Conservation (phyloP, 2,797 vertebrate genomes). For the Furcifer pardalis region DNA sequence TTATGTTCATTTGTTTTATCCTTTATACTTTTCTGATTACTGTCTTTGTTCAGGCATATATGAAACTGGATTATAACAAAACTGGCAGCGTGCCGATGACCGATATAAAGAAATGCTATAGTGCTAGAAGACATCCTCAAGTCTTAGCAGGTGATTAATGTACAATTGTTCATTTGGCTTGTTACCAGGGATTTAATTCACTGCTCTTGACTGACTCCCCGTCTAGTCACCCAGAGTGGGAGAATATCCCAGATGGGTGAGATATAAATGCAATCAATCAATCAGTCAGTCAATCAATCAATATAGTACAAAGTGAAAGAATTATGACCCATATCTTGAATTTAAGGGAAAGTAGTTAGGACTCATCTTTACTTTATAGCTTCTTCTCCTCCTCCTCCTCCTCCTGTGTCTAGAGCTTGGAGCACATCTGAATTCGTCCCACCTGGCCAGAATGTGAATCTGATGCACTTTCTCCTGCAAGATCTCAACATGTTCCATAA, state of each 20-base stretch:
- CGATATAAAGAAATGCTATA: slow-evolving; percentile 80
- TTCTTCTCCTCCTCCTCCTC: too few species aligned
- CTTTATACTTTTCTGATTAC: slow-evolving; percentile 9
- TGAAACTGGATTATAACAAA: slow-evolving; percentile 82
- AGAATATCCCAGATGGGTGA: too few species aligned
- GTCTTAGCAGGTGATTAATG: slow-evolving; percentile 76
- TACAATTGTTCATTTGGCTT: slow-evolving; percentile 35
- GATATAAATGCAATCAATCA: too few species aligned
- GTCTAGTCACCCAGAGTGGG: too few species aligned
- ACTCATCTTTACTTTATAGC: neutral
- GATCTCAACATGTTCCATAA: neutral
- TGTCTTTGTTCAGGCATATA: slow-evolving; percentile 73
- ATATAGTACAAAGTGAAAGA: neutral
- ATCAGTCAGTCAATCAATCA: too few species aligned
- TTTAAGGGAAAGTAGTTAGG: neutral
- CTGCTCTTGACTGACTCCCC: neutral
- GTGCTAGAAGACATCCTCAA: slow-evolving; percentile 77
- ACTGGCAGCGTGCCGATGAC: slow-evolving; percentile 71
- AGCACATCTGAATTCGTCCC: neutral
- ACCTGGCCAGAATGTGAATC: neutral
- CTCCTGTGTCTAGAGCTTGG: too few species aligned
- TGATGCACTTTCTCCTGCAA: neutral
- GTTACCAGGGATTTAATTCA: slow-evolving; percentile 40
- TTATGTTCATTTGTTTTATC: neutral
- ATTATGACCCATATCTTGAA: neutral